A percentile compares a stretch with the other conserved stretches of the same genome.
Evolutionary conservation across 2,888 invertebrate species (phyloP).

Genomic region (Tipula helvola): DNA sequence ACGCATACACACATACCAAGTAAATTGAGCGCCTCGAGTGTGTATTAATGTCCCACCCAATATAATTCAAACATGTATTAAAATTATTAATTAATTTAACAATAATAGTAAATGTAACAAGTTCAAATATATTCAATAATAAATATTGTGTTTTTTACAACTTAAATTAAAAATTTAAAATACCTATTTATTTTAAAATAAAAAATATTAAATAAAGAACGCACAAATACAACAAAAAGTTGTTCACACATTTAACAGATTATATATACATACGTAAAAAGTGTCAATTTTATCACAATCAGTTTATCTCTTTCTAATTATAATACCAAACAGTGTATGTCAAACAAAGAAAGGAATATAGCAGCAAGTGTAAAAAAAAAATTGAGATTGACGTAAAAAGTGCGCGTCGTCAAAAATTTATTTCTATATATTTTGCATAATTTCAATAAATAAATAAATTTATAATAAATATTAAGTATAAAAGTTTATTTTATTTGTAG

Average conservation of each 20-base stretch:
- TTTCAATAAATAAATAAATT: neutral
- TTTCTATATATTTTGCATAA: neutral
- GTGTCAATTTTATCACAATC: slow-evolving; percentile 4
- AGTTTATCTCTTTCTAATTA: neutral
- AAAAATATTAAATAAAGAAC: neutral
- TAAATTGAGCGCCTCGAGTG: neutral
- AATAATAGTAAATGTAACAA: neutral
- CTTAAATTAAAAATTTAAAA: neutral
- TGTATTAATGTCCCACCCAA: neutral
- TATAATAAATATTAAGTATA: neutral
- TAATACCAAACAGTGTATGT: neutral
- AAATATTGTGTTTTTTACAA: neutral
- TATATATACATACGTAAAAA: neutral
- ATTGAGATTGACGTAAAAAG: neutral
- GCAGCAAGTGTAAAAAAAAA: neutral
- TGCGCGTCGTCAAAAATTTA: slow-evolving; percentile 5
- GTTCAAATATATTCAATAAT: neutral
- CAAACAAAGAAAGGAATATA: neutral
- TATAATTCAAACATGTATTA: neutral
- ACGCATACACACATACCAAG: neutral
- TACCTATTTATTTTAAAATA: neutral
- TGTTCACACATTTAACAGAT: neutral
- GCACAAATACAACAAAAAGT: neutral
- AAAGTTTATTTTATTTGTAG: neutral
- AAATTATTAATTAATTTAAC: neutral